Percentiles rank a stretch among this genome's conserved stretches.
These are phyloP conservation scores for Morinoia aosen DNA, from an alignment of 2,888 invertebrate genomes.

Conservation along the genomic window DNA sequence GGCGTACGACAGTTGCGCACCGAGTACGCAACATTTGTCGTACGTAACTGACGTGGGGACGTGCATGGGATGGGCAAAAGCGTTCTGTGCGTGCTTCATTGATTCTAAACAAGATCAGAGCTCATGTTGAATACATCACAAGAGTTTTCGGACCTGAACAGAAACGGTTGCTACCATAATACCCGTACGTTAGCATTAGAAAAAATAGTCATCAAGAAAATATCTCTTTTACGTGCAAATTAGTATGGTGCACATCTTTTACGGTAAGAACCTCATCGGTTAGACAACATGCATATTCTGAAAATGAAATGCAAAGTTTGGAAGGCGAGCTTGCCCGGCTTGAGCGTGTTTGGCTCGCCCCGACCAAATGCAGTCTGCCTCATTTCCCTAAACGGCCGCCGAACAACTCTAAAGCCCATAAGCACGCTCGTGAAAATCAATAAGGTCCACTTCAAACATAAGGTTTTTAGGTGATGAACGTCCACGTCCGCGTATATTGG, in stretches of 20 bases:
- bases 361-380: neutral
- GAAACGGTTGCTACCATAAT: neutral
- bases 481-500: neutral
- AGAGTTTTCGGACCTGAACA: neutral
- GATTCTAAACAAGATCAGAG: neutral
- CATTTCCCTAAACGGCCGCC: conserved; percentile 10
- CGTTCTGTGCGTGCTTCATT: neutral
- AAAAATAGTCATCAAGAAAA: neutral
- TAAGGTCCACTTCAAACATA: neutral
- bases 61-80: neutral
- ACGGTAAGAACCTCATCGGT: neutral
- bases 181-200: neutral
- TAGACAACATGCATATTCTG: neutral
- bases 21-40: neutral
- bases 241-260: neutral
- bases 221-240: neutral
- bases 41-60: neutral
- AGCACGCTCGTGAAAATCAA: neutral
- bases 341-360: neutral
- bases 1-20: neutral
- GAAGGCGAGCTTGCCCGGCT: neutral
- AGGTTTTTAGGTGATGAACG: conserved; percentile 17
- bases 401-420: conserved; percentile 12
- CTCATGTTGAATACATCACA: neutral
- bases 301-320: conserved; percentile 2